Base-by-base conservation (phyloP, 2,113 vertebrate species). In the Danionella cerebrum region DNA sequence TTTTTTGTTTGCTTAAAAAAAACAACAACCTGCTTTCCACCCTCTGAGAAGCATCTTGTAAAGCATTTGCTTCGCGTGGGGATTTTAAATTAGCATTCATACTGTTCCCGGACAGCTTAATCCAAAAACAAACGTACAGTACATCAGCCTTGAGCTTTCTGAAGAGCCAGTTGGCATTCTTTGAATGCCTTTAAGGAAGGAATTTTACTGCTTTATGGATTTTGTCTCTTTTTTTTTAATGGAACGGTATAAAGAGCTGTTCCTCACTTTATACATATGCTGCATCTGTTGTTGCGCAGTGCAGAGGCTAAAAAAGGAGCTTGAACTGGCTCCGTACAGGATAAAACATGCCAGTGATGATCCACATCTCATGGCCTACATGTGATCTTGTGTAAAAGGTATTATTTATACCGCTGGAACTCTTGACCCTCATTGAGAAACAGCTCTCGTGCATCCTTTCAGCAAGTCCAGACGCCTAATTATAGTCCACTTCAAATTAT, bases 61-160 rank as follows among this genome's bases (percentile, higher is more conserved):
- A 63, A 64, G 41, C 36, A 21, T 58, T 44, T 33, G 44, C 54
- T 13, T 33, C 5, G 29, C 29, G 27, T 29, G 24, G 64, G 63
- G 51, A 71, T 71, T 66, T 59, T 44, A 44, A 55, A 72, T 71
- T 76, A 65, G 58, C 38, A 47, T 71, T 58, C 41, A 14, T 41
- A 65, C 65, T 70, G 48, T 74, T 64, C 38, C 48, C 18, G 47
- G 31, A 51, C 45, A 54, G 33, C 35, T 53, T 31, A 54, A 36
- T 57, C 42, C 21, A 71, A 51, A 58, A 62, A 50, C 31, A 42
- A 42, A 66, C 39, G 39, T 44, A 44, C 39, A 44, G 39, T 44
- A 44, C 39, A 44, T 16, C 38, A 27, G 27, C 14, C 25, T 16
- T 39, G 7, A 42, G 55, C 55, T 27, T 24, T 41, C 5, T 3